Base-by-base conservation (phyloP, 1,140 invertebrate genomes). In the Diachasma alloeum region DNA sequence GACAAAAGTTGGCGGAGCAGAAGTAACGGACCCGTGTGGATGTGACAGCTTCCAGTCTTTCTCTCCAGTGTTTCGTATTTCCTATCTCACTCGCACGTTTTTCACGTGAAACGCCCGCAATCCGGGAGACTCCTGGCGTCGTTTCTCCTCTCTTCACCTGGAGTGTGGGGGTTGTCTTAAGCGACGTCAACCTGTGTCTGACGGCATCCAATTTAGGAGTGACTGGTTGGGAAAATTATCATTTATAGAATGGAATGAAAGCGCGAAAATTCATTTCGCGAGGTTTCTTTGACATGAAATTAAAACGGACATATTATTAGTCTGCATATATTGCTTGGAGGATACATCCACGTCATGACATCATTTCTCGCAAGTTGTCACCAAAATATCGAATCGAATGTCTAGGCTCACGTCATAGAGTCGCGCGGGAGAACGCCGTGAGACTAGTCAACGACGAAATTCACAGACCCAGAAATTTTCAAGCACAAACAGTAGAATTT, bases 21-120 rank as follows among this genome's bases (percentile, higher is more conserved):
- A 90, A 90, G 86, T 89, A 90, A 90, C 85, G 84, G 76, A 83
- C 78, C 85, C 81, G 85, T 90, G 88, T 81, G 87, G 48, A 53
- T 83, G 85, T 90, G 89, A 89, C 88, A 89, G 87, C 73, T 72
- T 72, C 31, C 19, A 19, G 26, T 74, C 79, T 78, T 75, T 77
- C 63, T 80, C 63, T 76, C 78, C 78, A 81, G 80, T 83, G 80
- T 81, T 81, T 80, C 79, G 75, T 82, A 80, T 82, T 79, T 81
- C 79, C 77, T 80, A 19, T 80, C 77, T 44, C 69, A 73, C 56
- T 74, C 69, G 46, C 46, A 46, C 69, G 42, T 75, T 82, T 81
- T 77, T 77, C 80, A 80, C 78, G 79, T 78, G 79, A 87, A 83
- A 85, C 83, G 83, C 84, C 13, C 85, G 83, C 84, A 85, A 84